Percentiles rank a stretch among this genome's conserved stretches.
These are phyloP conservation scores for Cyphomyrmex costatus DNA, from an alignment of 1,140 invertebrate species.

Conservation along the genomic window DNA sequence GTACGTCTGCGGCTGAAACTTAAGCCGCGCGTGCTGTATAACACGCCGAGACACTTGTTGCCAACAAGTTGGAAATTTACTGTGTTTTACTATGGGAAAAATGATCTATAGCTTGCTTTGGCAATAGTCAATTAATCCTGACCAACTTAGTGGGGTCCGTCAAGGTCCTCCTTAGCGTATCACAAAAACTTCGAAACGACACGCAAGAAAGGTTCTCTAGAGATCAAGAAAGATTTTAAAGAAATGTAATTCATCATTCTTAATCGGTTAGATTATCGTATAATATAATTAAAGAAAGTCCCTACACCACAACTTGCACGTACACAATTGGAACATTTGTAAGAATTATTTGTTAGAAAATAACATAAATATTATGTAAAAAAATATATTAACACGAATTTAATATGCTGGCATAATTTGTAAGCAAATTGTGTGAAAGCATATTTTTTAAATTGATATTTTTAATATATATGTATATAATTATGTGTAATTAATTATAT, in stretches of 20 bases:
- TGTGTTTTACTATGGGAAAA: constrained; percentile 57
- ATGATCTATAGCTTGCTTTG: constrained; percentile 26
- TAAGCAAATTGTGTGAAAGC: too few relatives aligned
- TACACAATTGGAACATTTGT: too few relatives aligned
- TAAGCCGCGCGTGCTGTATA: constrained; percentile 74
- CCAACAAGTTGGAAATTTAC: constrained; percentile 75
- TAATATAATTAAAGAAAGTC: neutral
- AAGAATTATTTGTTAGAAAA: too few relatives aligned
- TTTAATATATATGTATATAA: too few relatives aligned
- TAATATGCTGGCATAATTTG: too few relatives aligned
- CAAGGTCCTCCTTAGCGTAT: neutral
- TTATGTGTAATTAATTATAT: too few relatives aligned
- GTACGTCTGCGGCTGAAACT: constrained; percentile 74
- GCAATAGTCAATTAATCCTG: constrained; percentile 36
- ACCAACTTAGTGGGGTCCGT: neutral
- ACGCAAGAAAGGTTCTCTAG: neutral
- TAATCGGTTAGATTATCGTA: neutral
- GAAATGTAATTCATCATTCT: neutral
- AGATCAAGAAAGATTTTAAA: neutral
- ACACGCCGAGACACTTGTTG: constrained; percentile 75
- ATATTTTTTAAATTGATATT: too few relatives aligned
- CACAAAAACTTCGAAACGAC: neutral
- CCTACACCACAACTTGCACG: neutral
- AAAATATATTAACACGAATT: too few relatives aligned
- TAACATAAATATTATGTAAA: too few relatives aligned